These are phyloP conservation scores for Saguinus imperator DNA, from an alignment of 2,113 vertebrate genomes.

Conservation along the genomic window DNA sequence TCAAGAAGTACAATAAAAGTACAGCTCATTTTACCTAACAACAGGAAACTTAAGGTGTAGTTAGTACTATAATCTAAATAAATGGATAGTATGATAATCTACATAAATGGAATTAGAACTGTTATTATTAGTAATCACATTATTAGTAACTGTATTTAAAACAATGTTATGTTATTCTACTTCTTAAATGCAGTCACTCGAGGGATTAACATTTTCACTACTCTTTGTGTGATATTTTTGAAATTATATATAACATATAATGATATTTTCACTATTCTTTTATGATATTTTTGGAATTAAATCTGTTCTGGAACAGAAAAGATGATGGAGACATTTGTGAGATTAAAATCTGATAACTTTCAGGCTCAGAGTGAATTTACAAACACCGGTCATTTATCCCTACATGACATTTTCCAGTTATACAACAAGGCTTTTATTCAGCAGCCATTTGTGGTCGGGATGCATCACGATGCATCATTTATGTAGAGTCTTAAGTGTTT, in stretches of 20 bases:
- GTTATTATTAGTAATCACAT: background rate
- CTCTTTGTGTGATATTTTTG: too few relatives aligned
- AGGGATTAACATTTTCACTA: background rate
- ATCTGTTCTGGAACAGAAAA: slow-evolving; percentile 27
- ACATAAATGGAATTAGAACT: background rate
- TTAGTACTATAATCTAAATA: background rate
- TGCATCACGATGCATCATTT: slow-evolving; percentile 60
- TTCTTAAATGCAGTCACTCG: background rate
- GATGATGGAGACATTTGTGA: background rate
- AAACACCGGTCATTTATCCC: background rate
- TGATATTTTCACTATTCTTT: background rate
- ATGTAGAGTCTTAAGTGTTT: slow-evolving; percentile 60
- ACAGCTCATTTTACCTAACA: background rate
- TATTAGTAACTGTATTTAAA: slow-evolving; percentile 7
- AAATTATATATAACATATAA: too few relatives aligned
- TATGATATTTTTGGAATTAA: background rate
- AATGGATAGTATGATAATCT: background rate
- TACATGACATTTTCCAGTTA: slow-evolving; percentile 44
- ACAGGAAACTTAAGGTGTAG: background rate
- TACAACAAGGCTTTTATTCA: slow-evolving; percentile 59
- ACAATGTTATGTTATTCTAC: background rate
- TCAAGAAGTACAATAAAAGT: background rate
- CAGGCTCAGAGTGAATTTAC: slow-evolving; percentile 38
- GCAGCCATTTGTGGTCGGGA: slow-evolving; percentile 59
- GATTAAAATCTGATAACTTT: slow-evolving; percentile 54